These are phyloP conservation scores for Esox lucius DNA, from an alignment of 2,797 vertebrate genomes.

Conservation along the genomic window DNA sequence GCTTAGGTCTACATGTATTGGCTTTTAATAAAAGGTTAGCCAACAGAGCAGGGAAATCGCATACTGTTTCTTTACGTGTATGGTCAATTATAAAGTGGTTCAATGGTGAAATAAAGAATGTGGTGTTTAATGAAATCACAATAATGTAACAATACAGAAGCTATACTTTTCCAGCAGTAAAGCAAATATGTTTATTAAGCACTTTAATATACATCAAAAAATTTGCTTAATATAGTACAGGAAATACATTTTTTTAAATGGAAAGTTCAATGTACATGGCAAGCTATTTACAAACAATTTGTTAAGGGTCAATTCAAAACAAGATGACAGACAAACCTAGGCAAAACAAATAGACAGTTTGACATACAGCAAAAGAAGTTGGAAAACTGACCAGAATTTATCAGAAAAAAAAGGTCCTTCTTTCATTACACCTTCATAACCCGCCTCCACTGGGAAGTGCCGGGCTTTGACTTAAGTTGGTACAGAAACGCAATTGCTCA, in stretches of 20 bases:
- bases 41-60: background rate
- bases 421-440: slow-evolving; percentile 55
- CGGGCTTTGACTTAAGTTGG: slow-evolving; percentile 43
- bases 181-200: slow-evolving; percentile 99
- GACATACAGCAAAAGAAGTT: slow-evolving; percentile 66
- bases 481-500: slow-evolving; percentile 63
- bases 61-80: background rate
- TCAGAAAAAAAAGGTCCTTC: slow-evolving; percentile 51
- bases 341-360: slow-evolving; percentile 72
- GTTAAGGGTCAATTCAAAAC: slow-evolving; percentile 63
- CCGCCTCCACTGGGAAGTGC: slow-evolving; percentile 32
- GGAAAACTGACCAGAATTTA: slow-evolving; percentile 63
- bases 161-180: slow-evolving; percentile 81
- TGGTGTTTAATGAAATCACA: background rate
- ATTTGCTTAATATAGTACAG: slow-evolving; percentile 95
- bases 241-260: slow-evolving; percentile 92
- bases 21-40: background rate
- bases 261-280: slow-evolving; percentile 94
- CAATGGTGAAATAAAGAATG: background rate
- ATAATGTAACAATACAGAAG: background rate
- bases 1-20: background rate
- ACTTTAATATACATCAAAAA: slow-evolving; percentile 97
- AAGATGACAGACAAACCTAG: slow-evolving; percentile 64
- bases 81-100: background rate
- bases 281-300: slow-evolving; percentile 92